Evolutionary conservation across 2,888 invertebrate species (phyloP).

Genomic region (Polyploca ridens): DNA sequence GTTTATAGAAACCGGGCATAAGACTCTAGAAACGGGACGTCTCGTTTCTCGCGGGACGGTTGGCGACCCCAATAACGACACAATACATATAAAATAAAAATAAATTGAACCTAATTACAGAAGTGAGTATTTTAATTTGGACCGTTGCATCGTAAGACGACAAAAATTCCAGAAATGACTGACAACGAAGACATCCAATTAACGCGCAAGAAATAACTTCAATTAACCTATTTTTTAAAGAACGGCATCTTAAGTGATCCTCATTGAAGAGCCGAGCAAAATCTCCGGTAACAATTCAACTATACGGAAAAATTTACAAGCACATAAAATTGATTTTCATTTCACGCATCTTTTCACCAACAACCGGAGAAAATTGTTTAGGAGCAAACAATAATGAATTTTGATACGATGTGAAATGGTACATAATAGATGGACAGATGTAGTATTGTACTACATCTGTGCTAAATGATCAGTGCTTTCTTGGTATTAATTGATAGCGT

Average conservation of each 20-base stretch:
- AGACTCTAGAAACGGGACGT: no score
- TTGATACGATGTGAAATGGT: neutral
- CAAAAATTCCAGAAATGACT: neutral
- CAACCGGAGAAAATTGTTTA: neutral
- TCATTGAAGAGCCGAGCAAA: neutral
- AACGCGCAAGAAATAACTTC: neutral
- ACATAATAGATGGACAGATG: neutral
- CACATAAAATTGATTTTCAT: conserved; percentile 13
- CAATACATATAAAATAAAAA: no score
- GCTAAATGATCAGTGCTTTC: conserved; percentile 1
- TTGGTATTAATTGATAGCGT: neutral
- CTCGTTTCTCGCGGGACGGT: no score
- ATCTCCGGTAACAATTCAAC: neutral
- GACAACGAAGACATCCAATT: conserved; percentile 11
- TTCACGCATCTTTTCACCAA: conserved; percentile 5
- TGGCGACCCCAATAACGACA: no score
- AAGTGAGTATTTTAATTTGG: neutral
- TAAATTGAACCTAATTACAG: no score
- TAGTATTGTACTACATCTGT: neutral
- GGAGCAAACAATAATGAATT: neutral
- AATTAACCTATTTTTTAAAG: conserved; percentile 2
- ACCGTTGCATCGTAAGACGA: neutral
- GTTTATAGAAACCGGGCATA: no score
- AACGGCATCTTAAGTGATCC: neutral
- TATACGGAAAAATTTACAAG: neutral